Conservation (phyloP, 2,797 vertebrate genomes). For the Merluccius polli region DNA sequence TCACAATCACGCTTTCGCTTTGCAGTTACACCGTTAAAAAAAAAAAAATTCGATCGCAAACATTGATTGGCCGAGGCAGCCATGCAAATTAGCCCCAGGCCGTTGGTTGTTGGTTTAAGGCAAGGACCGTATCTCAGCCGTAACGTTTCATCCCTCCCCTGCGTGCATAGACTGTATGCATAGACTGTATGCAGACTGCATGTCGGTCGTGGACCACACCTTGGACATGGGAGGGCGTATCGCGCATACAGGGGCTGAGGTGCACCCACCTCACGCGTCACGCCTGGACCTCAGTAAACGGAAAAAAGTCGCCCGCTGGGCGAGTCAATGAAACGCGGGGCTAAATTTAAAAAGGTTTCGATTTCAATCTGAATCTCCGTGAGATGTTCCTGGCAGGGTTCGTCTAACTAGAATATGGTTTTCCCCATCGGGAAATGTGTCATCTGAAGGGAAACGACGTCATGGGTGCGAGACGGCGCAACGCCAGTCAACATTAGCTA, state of each 20-base stretch:
- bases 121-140: not conserved
- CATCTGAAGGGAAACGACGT: not conserved
- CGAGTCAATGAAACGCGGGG: not conserved
- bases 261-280: no score
- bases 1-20: not conserved
- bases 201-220: not conserved
- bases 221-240: not conserved
- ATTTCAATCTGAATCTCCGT: not conserved
- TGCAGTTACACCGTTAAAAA: not conserved
- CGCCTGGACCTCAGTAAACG: no score
- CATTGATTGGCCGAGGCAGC: conserved; percentile 2
- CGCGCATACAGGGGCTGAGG: not conserved
- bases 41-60: not conserved
- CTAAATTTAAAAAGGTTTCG: not conserved
- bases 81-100: not conserved
- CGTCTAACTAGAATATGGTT: not conserved
- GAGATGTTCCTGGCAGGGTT: not conserved
- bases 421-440: not conserved
- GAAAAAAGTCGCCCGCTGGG: no score
- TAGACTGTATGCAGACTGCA: not conserved
- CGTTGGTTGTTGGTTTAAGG: not conserved
- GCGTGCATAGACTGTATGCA: not conserved
- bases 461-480: not conserved
- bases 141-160: not conserved
- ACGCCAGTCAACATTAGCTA: no score